A percentile compares a stretch with the other conserved stretches of the same genome.
These are phyloP conservation scores for Cyaniris semiargus DNA, from an alignment of 2,888 invertebrate genomes.

Conservation along the genomic window DNA sequence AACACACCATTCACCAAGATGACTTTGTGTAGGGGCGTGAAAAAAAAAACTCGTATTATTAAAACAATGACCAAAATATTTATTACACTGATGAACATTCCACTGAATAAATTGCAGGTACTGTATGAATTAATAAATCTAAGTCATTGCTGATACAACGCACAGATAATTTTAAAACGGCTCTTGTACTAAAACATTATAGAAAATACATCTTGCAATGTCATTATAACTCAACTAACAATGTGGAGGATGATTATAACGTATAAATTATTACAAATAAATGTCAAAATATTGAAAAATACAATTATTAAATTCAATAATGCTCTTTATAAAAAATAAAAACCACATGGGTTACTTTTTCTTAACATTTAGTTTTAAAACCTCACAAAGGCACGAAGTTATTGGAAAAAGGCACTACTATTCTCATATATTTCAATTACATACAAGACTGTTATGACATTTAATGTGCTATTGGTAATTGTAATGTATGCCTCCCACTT, in stretches of 20 bases:
- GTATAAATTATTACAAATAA: not conserved
- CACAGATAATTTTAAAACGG: constrained; percentile 2
- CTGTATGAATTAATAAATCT: constrained; percentile 65
- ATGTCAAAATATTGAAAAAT: not conserved
- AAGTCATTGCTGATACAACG: constrained; percentile 51
- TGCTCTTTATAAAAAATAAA: not conserved
- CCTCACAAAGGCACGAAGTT: not conserved
- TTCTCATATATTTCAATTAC: not conserved
- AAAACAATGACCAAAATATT: constrained; percentile 70
- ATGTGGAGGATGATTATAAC: not conserved
- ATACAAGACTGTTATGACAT: not conserved
- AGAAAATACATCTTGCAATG: not conserved
- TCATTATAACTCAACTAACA: not conserved
- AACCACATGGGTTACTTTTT: constrained; percentile 3
- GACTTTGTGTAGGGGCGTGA: not conserved
- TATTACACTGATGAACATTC: constrained; percentile 76
- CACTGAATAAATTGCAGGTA: constrained; percentile 77
- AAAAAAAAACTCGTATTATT: constrained; percentile 29
- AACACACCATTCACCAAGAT: not conserved
- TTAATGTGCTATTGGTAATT: not conserved
- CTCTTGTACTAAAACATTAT: not conserved
- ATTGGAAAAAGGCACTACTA: not conserved
- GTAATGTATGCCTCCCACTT: not conserved
- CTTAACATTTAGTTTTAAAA: not conserved
- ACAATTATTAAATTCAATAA: not conserved